These are phyloP conservation scores for Thaleichthys pacificus DNA, from an alignment of 2,797 vertebrate species.

Conservation along the genomic window DNA sequence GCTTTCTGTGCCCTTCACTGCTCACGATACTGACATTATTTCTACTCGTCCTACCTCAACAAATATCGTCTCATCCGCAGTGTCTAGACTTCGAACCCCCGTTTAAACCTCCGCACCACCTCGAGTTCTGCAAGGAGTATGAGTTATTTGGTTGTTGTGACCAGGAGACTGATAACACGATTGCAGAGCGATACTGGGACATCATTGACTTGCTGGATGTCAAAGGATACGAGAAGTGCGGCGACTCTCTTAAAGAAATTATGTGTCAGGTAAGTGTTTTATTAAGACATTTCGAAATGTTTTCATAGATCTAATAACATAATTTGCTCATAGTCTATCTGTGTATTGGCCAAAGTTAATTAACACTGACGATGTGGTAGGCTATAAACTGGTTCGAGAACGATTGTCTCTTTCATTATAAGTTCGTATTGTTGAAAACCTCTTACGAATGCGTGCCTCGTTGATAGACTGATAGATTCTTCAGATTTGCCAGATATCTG, in stretches of 20 bases:
- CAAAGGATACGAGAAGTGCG: slow-evolving; percentile 64
- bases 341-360: background rate
- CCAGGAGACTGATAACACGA: slow-evolving; percentile 71
- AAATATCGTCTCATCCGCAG: slow-evolving; percentile 77
- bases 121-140: slow-evolving; percentile 83
- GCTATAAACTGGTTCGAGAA: too few relatives aligned
- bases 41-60: slow-evolving; percentile 37
- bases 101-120: slow-evolving; percentile 75
- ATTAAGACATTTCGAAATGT: background rate
- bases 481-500: background rate
- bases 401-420: too few relatives aligned
- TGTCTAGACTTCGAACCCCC: slow-evolving; percentile 83
- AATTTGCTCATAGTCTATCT: too few relatives aligned
- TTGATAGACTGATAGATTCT: background rate
- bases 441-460: too few relatives aligned
- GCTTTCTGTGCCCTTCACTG: background rate
- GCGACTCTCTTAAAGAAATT: slow-evolving; percentile 79
- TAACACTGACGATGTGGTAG: too few relatives aligned
- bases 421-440: too few relatives aligned
- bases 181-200: slow-evolving; percentile 80
- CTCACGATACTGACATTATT: slow-evolving; percentile 8
- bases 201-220: slow-evolving; percentile 75
- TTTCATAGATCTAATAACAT: background rate
- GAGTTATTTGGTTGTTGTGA: slow-evolving; percentile 85
- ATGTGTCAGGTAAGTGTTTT: slow-evolving; percentile 80